These are phyloP conservation scores for Linhomoeus sp. DNA, from an alignment of 2,888 invertebrate species.

Conservation along the genomic window DNA sequence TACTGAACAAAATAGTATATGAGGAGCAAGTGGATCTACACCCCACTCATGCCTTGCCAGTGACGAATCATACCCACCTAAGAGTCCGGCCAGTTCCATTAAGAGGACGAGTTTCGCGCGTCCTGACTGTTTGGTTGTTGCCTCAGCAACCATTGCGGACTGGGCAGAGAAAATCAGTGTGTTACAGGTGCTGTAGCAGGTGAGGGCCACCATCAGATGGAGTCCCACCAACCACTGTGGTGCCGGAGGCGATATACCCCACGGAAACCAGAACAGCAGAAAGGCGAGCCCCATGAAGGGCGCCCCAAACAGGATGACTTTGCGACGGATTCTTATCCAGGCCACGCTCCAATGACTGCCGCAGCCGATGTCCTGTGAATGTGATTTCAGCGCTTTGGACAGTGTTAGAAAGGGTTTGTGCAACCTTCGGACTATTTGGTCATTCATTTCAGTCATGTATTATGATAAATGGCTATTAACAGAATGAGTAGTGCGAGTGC, in stretches of 20 bases:
- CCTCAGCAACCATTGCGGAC: constrained; percentile 30
- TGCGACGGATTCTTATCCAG: constrained; percentile 22
- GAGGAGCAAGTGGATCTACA: too few relatives aligned
- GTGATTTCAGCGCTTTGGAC: too few relatives aligned
- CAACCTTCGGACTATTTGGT: too few relatives aligned
- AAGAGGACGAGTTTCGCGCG: not conserved
- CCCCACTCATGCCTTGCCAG: too few relatives aligned
- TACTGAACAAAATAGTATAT: too few relatives aligned
- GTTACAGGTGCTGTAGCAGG: constrained; percentile 30
- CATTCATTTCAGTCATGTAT: too few relatives aligned
- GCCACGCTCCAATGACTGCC: not conserved
- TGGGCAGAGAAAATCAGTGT: constrained; percentile 29
- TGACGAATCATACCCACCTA: too few relatives aligned
- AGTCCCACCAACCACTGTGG: constrained; percentile 24
- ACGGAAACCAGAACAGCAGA: constrained; percentile 28
- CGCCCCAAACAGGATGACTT: constrained; percentile 28
- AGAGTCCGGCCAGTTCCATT: too few relatives aligned
- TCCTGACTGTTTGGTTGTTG: constrained; percentile 17
- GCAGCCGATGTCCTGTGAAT: not conserved
- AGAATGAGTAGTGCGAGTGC: too few relatives aligned
- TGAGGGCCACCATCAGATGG: constrained; percentile 28
- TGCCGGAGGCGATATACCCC: not conserved
- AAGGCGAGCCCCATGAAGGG: constrained; percentile 29
- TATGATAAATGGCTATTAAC: too few relatives aligned
- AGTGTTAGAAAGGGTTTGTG: too few relatives aligned